These are phyloP conservation scores for Mormyrus hasselquistii DNA, from an alignment of 2,797 vertebrate genomes.

Conservation along the genomic window DNA sequence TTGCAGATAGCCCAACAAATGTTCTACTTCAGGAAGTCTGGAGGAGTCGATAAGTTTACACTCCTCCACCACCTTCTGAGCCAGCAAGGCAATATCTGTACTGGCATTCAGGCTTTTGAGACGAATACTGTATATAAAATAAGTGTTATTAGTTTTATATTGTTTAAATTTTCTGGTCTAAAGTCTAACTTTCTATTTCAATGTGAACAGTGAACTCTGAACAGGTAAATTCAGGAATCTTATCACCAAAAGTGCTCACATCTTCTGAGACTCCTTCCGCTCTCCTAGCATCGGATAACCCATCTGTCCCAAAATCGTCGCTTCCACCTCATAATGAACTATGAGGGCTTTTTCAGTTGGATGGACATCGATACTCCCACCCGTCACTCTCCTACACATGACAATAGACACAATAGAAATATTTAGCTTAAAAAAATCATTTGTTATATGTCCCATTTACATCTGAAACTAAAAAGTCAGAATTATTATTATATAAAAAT, in stretches of 20 bases:
- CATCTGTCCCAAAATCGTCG: conserved; percentile 76
- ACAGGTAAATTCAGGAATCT: background rate
- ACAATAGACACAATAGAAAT: background rate
- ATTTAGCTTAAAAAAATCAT: background rate
- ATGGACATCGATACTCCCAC: conserved; percentile 84
- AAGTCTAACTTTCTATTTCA: background rate
- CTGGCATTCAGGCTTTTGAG: conserved; percentile 82
- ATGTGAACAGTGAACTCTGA: conserved; percentile 47
- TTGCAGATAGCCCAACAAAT: conserved; percentile 84
- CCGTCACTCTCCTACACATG: conserved; percentile 74
- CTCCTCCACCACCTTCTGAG: conserved; percentile 86
- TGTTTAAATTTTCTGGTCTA: background rate
- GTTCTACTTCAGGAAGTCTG: conserved; percentile 79
- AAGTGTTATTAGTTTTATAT: background rate
- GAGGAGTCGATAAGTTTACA: conserved; percentile 86
- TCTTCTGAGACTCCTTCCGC: conserved; percentile 89
- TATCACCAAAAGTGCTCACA: conserved; percentile 60
- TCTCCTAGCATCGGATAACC: conserved; percentile 79
- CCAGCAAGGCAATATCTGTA: conserved; percentile 78
- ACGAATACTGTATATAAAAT: conserved; percentile 55
- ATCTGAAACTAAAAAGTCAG: background rate
- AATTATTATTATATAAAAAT: background rate
- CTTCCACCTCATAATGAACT: conserved; percentile 92
- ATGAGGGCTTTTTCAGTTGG: conserved; percentile 87
- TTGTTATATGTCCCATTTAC: background rate